These are phyloP conservation scores for Epirrhoe alternata DNA, from an alignment of 2,888 invertebrate species.

Conservation along the genomic window DNA sequence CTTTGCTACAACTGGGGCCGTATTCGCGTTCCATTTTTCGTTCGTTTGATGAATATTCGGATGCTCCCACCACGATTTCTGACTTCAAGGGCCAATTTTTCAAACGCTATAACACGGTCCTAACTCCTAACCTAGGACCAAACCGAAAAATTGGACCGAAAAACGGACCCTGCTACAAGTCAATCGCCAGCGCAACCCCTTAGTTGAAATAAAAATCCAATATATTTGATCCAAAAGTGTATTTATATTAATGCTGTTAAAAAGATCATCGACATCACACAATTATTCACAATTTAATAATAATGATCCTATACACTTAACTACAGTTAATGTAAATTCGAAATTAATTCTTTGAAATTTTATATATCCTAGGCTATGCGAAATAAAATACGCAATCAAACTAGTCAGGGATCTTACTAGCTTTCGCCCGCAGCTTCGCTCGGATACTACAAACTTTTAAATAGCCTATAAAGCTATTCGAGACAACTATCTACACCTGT, in stretches of 20 bases:
- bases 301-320: conserved; percentile 65
- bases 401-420: background rate
- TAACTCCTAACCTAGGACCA: too few relatives aligned
- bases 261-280: conserved; percentile 80
- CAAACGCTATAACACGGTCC: too few relatives aligned
- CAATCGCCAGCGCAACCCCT: too few relatives aligned
- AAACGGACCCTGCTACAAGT: too few relatives aligned
- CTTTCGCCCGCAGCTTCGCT: background rate
- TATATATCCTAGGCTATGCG: conserved; percentile 28
- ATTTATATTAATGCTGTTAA: conserved; percentile 74
- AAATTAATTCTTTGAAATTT: conserved; percentile 64
- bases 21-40: too few relatives aligned
- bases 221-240: conserved; percentile 78
- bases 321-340: conserved; percentile 81
- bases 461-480: too few relatives aligned
- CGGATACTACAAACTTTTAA: too few relatives aligned
- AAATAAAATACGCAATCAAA: conserved; percentile 3
- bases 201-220: conserved; percentile 49
- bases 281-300: conserved; percentile 74
- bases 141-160: too few relatives aligned
- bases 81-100: too few relatives aligned
- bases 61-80: too few relatives aligned
- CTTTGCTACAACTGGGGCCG: too few relatives aligned
- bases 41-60: background rate
- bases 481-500: too few relatives aligned